Evolutionary conservation across 1,140 invertebrate species (phyloP).

Genomic region (Pseudomyrmex concolor): DNA sequence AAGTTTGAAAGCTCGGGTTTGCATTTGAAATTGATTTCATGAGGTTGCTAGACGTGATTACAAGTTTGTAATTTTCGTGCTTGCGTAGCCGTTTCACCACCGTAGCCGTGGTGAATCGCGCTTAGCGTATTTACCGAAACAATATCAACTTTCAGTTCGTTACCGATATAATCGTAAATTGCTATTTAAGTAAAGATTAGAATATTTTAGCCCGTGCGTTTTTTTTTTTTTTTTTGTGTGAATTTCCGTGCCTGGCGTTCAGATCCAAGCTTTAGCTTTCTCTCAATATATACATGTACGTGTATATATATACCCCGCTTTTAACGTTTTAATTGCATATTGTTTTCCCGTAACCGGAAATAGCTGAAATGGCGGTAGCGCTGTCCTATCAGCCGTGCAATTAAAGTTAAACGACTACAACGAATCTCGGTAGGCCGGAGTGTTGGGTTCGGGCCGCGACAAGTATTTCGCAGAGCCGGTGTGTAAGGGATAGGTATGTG

Average conservation of each 20-base stretch:
- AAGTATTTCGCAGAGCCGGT: constrained; percentile 47
- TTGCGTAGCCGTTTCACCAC: not conserved
- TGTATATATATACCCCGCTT: not conserved
- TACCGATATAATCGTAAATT: constrained; percentile 40
- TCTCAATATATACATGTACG: not conserved
- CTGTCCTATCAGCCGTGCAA: constrained; percentile 51
- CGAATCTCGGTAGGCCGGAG: constrained; percentile 64
- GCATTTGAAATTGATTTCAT: constrained; percentile 40
- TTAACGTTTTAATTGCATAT: constrained; percentile 53
- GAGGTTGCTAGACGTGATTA: not conserved
- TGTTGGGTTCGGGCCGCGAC: constrained; percentile 52
- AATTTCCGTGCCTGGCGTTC: not conserved
- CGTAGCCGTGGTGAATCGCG: constrained; percentile 18
- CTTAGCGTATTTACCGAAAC: constrained; percentile 5
- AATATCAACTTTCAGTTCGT: constrained; percentile 23
- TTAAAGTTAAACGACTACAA: constrained; percentile 74
- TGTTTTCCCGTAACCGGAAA: constrained; percentile 52
- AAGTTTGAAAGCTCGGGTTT: not conserved
- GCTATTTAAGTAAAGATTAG: constrained; percentile 34
- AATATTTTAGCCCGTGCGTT: no score
- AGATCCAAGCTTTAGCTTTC: constrained; percentile 19
- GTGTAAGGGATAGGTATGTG: constrained; percentile 8
- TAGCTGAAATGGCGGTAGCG: constrained; percentile 20
- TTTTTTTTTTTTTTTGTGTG: no score
- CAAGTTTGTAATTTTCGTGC: not conserved